These are phyloP conservation scores for Phenganax stokvisi DNA, from an alignment of 92 coral and sea anemone species.

Conservation along the genomic window DNA sequence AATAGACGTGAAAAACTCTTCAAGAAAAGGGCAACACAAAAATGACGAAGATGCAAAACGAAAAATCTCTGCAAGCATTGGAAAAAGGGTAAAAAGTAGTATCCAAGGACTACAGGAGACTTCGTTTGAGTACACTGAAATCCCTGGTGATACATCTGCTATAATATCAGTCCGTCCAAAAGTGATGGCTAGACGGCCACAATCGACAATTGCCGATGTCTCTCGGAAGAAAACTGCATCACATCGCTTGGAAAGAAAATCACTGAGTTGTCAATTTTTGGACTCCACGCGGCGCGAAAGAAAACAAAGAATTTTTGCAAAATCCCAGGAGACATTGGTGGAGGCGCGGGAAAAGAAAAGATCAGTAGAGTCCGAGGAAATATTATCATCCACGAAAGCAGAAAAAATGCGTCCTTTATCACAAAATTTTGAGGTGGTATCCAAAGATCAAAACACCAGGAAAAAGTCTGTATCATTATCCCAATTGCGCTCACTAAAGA, in stretches of 20 bases:
- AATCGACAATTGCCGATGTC: not conserved
- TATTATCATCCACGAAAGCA: not conserved
- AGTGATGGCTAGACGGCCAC: not conserved
- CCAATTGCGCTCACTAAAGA: slow-evolving; percentile 2
- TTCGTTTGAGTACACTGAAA: slow-evolving; percentile 28
- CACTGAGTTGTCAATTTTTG: slow-evolving; percentile 29
- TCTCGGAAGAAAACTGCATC: slow-evolving; percentile 3
- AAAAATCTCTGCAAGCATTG: not conserved
- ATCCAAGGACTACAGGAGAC: slow-evolving; percentile 28
- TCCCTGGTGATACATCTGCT: not conserved
- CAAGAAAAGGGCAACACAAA: slow-evolving; percentile 12
- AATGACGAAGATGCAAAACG: not conserved
- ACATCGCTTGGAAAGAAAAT: slow-evolving; percentile 27
- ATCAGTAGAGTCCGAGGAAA: not conserved
- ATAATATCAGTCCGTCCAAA: not conserved
- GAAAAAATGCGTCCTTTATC: slow-evolving; percentile 1
- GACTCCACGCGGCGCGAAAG: slow-evolving; percentile 7
- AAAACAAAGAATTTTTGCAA: not conserved
- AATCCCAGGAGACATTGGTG: not conserved
- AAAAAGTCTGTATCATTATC: slow-evolving; percentile 29
- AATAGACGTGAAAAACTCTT: not conserved
- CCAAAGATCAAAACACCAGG: not conserved
- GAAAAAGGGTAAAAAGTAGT: slow-evolving; percentile 1
- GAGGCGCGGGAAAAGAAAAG: not conserved
- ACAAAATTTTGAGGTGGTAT: not conserved